phyloP scores from a whole-genome alignment of 2,113 vertebrate genomes.

The Hemiprocne comata region DNA sequence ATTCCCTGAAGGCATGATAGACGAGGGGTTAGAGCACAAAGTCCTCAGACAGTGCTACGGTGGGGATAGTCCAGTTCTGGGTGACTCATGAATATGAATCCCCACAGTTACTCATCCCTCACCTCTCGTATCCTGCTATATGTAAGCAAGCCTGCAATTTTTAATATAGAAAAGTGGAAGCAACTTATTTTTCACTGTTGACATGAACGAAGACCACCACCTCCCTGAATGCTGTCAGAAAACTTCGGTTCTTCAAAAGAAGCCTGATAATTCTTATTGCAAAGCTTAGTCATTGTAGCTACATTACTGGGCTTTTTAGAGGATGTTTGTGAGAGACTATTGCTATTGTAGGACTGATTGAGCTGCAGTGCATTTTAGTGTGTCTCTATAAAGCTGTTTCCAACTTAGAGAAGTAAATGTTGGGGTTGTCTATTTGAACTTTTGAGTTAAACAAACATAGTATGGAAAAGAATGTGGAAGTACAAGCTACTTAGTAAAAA shows the following conservation, averaged over 20 bases:
- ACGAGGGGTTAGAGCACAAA: background rate
- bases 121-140: background rate
- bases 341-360: background rate
- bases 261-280: conserved; percentile 28
- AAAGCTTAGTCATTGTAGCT: background rate
- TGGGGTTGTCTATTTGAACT: background rate
- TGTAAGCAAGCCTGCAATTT: background rate
- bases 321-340: conserved; percentile 3
- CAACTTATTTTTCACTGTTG: background rate
- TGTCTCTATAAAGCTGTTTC: background rate
- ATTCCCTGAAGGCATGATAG: conserved; percentile 19
- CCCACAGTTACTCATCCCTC: background rate
- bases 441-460: background rate
- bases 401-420: background rate
- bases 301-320: conserved; percentile 15
- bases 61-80: background rate
- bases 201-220: background rate
- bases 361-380: background rate
- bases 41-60: background rate
- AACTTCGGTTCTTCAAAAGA: background rate
- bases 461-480: background rate
- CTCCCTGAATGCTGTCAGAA: conserved; percentile 10
- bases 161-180: background rate
- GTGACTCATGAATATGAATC: background rate
- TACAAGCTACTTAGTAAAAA: background rate